Evolutionary conservation across 2,797 vertebrate genomes (phyloP).

Genomic region (Syngnathus rostellatus): DNA sequence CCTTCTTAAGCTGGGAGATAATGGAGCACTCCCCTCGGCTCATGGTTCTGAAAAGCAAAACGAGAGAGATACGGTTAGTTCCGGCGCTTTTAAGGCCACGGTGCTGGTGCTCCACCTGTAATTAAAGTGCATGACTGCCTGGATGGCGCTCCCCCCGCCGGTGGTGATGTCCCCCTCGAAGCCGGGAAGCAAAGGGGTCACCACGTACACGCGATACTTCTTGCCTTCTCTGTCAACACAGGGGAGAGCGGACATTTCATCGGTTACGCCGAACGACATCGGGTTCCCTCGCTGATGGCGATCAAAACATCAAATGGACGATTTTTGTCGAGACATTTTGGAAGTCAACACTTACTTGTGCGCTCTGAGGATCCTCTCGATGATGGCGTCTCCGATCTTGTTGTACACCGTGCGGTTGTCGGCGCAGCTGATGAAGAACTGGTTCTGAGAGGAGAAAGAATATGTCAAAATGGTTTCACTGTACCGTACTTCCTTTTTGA

Average conservation of each 20-base stretch:
- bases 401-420: conserved; percentile 91
- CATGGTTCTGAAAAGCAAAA: conserved; percentile 78
- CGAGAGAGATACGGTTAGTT: neutral
- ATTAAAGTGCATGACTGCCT: conserved; percentile 98
- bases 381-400: conserved; percentile 89
- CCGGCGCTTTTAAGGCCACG: neutral
- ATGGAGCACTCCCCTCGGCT: conserved; percentile 95
- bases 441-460: conserved; percentile 72
- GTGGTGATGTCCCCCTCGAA: conserved; percentile 98
- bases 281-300: neutral
- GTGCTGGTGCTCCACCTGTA: conserved; percentile 74
- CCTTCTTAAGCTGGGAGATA: conserved; percentile 82
- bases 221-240: conserved; percentile 74
- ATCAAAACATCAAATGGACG: neutral
- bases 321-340: neutral
- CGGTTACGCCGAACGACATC: neutral
- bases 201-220: conserved; percentile 86
- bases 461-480: too few relatives aligned
- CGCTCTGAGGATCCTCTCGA: conserved; percentile 87
- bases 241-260: neutral
- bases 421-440: conserved; percentile 96
- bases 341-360: conserved; percentile 74
- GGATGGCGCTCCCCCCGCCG: conserved; percentile 86
- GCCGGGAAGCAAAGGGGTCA: conserved; percentile 90
- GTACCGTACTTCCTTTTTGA: too few relatives aligned